Evolutionary conservation across 1,140 invertebrate genomes (phyloP).

Genomic region (Metopolophium dirhodum): DNA sequence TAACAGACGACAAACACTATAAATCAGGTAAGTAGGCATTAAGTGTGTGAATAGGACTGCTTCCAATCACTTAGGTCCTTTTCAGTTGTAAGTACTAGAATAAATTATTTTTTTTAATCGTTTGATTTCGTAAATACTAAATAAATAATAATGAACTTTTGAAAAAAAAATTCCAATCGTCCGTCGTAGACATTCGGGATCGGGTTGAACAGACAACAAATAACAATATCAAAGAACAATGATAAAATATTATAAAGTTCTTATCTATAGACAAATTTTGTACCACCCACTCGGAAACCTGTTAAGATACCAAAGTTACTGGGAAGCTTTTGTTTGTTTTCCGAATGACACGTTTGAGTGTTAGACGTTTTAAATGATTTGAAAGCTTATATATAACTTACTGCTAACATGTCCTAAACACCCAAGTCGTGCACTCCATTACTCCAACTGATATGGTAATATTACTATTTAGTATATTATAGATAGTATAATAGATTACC

Average conservation of each 20-base stretch:
- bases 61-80: background rate
- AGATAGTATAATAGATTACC: too few species aligned
- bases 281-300: background rate
- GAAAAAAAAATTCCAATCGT: too few species aligned
- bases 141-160: too few species aligned
- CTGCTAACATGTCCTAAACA: background rate
- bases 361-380: background rate
- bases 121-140: background rate
- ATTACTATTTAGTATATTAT: background rate
- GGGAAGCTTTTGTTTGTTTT: background rate
- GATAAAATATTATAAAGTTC: background rate
- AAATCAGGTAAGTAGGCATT: background rate
- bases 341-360: background rate
- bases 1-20: background rate
- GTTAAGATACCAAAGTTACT: background rate
- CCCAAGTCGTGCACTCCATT: background rate
- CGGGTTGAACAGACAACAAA: background rate
- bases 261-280: background rate
- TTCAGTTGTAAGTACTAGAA: background rate
- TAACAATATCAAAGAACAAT: background rate
- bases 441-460: background rate
- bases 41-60: background rate
- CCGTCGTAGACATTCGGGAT: too few species aligned
- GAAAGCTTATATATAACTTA: background rate
- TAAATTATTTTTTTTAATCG: background rate